Evolutionary conservation across 2,888 invertebrate species (phyloP).

Genomic region (Troides aeacus): DNA sequence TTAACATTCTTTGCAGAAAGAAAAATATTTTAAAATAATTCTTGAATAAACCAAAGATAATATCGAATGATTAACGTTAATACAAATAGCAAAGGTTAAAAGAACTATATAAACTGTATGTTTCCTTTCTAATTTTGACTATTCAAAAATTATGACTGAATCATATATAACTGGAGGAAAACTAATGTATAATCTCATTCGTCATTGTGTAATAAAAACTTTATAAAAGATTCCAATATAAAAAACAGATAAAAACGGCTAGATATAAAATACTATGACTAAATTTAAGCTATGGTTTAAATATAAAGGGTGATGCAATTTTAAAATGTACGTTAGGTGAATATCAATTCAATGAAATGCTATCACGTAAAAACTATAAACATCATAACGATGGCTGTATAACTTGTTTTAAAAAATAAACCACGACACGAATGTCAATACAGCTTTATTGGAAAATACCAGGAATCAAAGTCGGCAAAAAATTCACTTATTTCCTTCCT

Average conservation of each 20-base stretch:
- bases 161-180: neutral
- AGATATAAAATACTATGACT: too few species aligned
- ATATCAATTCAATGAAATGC: slow-evolving; percentile 8
- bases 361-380: slow-evolving; percentile 25
- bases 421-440: slow-evolving; percentile 19
- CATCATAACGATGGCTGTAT: slow-evolving; percentile 7
- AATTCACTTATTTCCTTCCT: neutral
- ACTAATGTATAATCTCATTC: too few species aligned
- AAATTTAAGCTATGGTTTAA: neutral
- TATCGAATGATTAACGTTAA: too few species aligned
- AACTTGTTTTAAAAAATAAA: slow-evolving; percentile 5
- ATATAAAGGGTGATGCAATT: slow-evolving; percentile 2
- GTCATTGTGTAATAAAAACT: neutral
- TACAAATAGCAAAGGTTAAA: too few species aligned
- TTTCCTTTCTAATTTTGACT: neutral
- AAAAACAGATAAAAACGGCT: neutral
- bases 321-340: neutral
- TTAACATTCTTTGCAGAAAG: too few species aligned
- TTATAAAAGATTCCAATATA: neutral
- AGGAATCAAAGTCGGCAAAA: neutral
- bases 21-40: too few species aligned
- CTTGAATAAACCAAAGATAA: too few species aligned
- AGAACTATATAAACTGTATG: too few species aligned
- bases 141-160: neutral
- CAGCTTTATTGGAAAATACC: neutral